Evolutionary conservation across 2,113 vertebrate species (phyloP), one percentile per base, ranked within the genome.

Genomic region (Reinhardtius hippoglossoides): DNA sequence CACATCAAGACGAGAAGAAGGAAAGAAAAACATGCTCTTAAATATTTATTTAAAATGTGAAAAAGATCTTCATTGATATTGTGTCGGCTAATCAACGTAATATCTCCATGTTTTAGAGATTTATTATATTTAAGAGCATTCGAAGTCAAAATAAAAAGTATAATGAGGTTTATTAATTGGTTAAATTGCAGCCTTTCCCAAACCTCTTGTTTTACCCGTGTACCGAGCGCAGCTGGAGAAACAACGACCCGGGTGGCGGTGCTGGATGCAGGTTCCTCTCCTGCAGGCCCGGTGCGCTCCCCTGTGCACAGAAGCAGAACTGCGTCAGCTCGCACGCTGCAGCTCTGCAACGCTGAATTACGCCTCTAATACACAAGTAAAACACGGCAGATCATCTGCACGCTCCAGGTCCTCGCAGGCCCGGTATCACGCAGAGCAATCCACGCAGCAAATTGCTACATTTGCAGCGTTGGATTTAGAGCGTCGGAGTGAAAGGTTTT

Each of bases 391-490:
- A 84, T 81, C 74, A 63, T 79, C 76, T 75, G 81, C 74, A 79
- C 69, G 60, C 73, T 48, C 62, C 63, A 67, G 73, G 69, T 24
- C 76, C 77, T 78, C 67, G 0, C 60, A 84, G 81, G 20, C 14
- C 75, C 74, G 81, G 77, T 76, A 75, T 40, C 76, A 81, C 87
- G 40, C 85, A 56, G 71, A 78, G 57, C 74, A 67, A 71, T 13
- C 70, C 88, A 87, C 67, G 83, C 88, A 84, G 88, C 78, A 87
- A 83, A 89, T 87, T 81, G 71, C 83, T 83, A 83, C 85, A 83
- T 81, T 87, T 77, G 71, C 74, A 57, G 75, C n/a, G 62, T 77
- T 81, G 74, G 85, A 66, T 77, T 82, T 52, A 56, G 76, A 66
- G 67, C 71, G 9, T 35, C 60, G 55, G 13, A 81, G 80, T 76